phyloP scores from a whole-genome alignment of 2,888 invertebrate species.

The Phrixothrix hirtus region DNA sequence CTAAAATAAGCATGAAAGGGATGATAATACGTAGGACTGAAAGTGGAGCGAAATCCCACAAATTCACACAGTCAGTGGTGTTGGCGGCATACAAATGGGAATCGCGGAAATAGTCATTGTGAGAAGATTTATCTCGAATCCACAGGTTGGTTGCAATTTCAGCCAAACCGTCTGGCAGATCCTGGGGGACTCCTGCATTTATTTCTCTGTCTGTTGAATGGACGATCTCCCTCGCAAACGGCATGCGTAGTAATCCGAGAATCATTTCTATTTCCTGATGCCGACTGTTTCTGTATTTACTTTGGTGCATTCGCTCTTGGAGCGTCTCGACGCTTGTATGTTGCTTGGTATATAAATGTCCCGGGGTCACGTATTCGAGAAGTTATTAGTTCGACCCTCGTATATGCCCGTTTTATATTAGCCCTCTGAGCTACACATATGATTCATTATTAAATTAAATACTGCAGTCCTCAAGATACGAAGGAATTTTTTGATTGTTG shows the following conservation, averaged over 20 bases:
- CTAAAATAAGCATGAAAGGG: conserved; percentile 8
- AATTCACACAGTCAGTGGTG: conserved; percentile 24
- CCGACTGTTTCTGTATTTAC: conserved; percentile 40
- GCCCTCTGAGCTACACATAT: too few relatives aligned
- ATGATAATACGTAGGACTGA: conserved; percentile 2
- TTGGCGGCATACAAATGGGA: conserved; percentile 38
- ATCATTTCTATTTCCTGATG: conserved; percentile 45
- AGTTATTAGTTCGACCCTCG: too few relatives aligned
- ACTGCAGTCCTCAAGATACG: too few relatives aligned
- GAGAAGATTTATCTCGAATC: conserved; percentile 56
- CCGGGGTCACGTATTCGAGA: too few relatives aligned
- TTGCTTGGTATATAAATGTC: neutral
- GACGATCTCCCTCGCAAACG: conserved; percentile 49
- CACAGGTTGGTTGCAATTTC: conserved; percentile 52
- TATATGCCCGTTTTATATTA: too few relatives aligned
- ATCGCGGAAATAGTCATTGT: conserved; percentile 41
- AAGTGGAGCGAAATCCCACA: conserved; percentile 20
- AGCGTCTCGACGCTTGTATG: conserved; percentile 13
- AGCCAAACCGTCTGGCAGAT: conserved; percentile 51
- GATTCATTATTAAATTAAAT: too few relatives aligned
- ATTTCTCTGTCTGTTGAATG: conserved; percentile 54
- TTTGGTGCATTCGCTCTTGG: conserved; percentile 25
- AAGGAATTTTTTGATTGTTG: too few relatives aligned
- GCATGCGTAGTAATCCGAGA: conserved; percentile 47
- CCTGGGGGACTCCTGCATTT: conserved; percentile 46